Percentiles rank a stretch among this genome's conserved stretches.
phyloP scores from a whole-genome alignment of 1,140 invertebrate genomes.

The Wasmannia auropunctata region DNA sequence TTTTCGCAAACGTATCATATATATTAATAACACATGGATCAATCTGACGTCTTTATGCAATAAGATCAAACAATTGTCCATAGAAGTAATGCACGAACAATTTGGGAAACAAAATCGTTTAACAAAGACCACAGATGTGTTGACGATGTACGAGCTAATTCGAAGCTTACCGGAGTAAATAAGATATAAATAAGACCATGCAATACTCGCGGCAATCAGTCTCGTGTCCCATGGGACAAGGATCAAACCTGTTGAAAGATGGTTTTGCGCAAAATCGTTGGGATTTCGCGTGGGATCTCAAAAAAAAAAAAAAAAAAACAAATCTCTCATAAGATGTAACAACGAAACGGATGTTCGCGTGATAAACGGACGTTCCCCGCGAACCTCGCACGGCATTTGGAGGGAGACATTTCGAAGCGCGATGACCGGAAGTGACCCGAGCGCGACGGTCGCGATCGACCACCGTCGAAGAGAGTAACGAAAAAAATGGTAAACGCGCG shows the following conservation, averaged over 20 bases:
- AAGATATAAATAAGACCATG: neutral
- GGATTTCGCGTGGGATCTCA: neutral
- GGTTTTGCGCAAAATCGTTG: neutral
- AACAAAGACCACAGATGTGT: neutral
- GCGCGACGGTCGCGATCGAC: neutral
- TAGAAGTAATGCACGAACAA: neutral
- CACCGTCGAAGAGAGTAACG: neutral
- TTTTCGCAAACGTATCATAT: neutral
- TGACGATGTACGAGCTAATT: neutral
- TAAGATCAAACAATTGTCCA: conserved; percentile 21
- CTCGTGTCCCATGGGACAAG: conserved; percentile 1
- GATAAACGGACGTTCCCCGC: conserved; percentile 16
- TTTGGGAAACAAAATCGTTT: conserved; percentile 23
- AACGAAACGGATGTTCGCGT: neutral
- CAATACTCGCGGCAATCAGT: neutral
- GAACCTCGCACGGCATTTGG: neutral
- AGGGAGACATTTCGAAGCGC: conserved; percentile 11
- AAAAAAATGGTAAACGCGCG: conserved; percentile 8
- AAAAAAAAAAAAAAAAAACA: too few species aligned
- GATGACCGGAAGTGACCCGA: neutral
- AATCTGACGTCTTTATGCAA: conserved; percentile 6
- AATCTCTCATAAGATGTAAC: neutral
- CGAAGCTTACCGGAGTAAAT: neutral
- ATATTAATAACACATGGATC: conserved; percentile 1
- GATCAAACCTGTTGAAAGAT: neutral